Evolutionary conservation across 2,113 vertebrate species (phyloP).

Genomic region (Puma concolor): DNA sequence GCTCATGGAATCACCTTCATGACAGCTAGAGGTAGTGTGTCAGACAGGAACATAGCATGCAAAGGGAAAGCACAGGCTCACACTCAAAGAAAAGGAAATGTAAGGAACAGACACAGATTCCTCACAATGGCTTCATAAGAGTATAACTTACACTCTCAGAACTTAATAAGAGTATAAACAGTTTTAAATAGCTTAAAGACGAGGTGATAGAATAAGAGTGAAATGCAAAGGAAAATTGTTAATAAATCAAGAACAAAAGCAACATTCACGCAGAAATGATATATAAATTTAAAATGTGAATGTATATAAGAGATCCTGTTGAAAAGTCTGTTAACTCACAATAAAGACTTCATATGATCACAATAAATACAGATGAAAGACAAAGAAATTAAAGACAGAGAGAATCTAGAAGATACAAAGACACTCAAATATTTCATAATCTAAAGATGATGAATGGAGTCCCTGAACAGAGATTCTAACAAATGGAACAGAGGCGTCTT

Average conservation of each 20-base stretch:
- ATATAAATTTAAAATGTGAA: neutral
- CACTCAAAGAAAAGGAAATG: neutral
- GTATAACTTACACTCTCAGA: neutral
- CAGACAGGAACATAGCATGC: neutral
- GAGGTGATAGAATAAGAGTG: neutral
- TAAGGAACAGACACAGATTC: neutral
- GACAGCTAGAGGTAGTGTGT: neutral
- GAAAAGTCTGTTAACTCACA: neutral
- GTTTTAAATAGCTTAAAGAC: neutral
- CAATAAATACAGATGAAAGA: neutral
- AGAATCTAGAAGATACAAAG: neutral
- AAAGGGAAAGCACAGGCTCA: neutral
- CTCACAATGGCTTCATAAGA: neutral
- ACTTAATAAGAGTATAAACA: neutral
- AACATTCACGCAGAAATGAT: neutral
- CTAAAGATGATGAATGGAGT: neutral
- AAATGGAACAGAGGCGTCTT: neutral
- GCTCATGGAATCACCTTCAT: neutral
- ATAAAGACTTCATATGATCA: neutral
- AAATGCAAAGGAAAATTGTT: conserved; percentile 23
- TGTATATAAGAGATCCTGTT: neutral
- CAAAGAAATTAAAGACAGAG: neutral
- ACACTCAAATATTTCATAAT: neutral
- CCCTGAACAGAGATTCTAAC: neutral
- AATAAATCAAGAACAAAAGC: neutral